Percentiles rank a stretch among this genome's conserved stretches.
These are phyloP conservation scores for Tetranychus piercei DNA, from an alignment of 2,888 invertebrate genomes.

Conservation along the genomic window DNA sequence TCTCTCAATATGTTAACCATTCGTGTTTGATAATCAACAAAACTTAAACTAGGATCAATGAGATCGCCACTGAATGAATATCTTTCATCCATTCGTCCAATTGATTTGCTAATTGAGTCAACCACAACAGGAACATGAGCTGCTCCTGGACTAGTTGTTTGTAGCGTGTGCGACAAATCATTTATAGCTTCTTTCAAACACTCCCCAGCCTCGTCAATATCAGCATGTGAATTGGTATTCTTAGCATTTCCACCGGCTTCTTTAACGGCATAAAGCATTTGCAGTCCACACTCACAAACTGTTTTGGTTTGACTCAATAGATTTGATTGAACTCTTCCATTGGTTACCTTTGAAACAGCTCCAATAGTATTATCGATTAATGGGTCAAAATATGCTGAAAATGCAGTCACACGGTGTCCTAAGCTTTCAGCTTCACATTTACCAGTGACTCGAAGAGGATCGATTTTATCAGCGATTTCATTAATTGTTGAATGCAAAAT, in stretches of 20 bases:
- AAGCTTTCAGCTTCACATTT: conserved; percentile 78
- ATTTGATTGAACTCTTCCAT: conserved; percentile 65
- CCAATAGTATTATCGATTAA: conserved; percentile 64
- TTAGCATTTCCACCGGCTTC: conserved; percentile 83
- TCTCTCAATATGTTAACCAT: conserved; percentile 90
- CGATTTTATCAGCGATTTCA: conserved; percentile 63
- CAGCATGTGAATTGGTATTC: conserved; percentile 57
- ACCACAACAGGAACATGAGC: conserved; percentile 75
- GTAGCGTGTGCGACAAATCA: conserved; percentile 59
- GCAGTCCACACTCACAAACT: conserved; percentile 75
- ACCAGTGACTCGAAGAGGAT: conserved; percentile 63
- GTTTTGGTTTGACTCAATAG: conserved; percentile 81
- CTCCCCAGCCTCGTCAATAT: conserved; percentile 60
- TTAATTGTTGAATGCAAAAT: conserved; percentile 36
- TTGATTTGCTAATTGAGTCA: conserved; percentile 73
- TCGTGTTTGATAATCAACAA: conserved; percentile 87
- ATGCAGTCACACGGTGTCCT: conserved; percentile 51
- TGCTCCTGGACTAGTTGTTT: conserved; percentile 60
- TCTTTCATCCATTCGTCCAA: conserved; percentile 49
- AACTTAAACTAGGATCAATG: conserved; percentile 32
- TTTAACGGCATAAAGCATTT: conserved; percentile 62
- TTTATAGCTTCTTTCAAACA: conserved; percentile 51
- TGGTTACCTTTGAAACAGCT: conserved; percentile 60
- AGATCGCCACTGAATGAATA: conserved; percentile 13
- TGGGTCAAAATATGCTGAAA: conserved; percentile 60